phyloP scores from a whole-genome alignment of 1,140 invertebrate species.

The Eriocheir sinensis region DNA sequence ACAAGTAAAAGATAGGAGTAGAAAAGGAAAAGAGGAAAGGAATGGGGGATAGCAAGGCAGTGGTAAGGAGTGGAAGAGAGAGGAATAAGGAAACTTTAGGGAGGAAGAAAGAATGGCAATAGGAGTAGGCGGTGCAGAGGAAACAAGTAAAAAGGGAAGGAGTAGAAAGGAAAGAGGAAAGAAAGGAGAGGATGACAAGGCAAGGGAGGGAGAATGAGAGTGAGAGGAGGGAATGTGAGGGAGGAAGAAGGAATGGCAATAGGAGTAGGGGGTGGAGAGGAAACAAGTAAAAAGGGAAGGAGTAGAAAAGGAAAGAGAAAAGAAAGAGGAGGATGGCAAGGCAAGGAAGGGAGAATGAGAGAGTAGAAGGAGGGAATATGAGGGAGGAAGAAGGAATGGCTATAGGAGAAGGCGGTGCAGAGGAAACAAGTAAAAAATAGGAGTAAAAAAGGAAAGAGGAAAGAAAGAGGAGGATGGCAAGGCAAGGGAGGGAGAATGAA shows the following conservation, averaged over 20 bases:
- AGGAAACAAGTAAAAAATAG: too few species aligned
- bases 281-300: not conserved
- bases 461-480: too few species aligned
- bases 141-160: not conserved
- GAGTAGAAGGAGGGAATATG: not conserved
- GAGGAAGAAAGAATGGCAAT: not conserved
- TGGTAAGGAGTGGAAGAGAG: not conserved
- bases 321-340: not conserved
- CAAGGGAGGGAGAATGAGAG: not conserved
- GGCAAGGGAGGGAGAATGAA: too few species aligned
- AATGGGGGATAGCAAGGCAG: not conserved
- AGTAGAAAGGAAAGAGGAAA: not conserved
- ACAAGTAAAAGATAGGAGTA: not conserved
- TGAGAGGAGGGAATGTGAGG: not conserved
- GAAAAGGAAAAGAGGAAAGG: not conserved
- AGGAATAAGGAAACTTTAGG: not conserved
- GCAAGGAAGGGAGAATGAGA: not conserved
- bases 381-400: not conserved
- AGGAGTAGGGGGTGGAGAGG: not conserved
- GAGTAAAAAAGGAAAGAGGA: too few species aligned
- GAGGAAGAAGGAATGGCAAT: not conserved
- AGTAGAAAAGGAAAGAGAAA: not conserved
- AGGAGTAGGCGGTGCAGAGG: not conserved
- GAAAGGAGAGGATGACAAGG: not conserved
- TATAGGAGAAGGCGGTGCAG: not conserved